These are phyloP conservation scores for Pseudopipra pipra DNA, from an alignment of 2,113 vertebrate genomes.

Conservation along the genomic window DNA sequence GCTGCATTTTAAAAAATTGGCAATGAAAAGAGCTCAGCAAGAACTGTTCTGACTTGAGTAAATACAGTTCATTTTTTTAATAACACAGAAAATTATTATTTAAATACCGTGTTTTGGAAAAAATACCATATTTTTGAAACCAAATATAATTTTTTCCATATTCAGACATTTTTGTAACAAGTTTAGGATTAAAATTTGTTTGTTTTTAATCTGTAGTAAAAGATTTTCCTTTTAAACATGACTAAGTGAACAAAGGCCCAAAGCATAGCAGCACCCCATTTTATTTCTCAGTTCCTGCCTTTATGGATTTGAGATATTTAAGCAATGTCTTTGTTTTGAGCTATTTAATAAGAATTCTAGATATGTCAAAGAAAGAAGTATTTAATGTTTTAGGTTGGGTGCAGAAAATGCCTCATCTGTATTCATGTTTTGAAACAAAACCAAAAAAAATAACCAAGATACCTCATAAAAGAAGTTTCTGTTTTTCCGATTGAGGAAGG, in stretches of 20 bases:
- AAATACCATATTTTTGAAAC: not conserved
- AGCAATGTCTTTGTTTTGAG: not conserved
- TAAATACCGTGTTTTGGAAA: not conserved
- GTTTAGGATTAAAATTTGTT: not conserved
- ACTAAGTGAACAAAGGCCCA: not conserved
- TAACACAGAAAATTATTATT: not conserved
- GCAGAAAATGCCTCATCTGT: not conserved
- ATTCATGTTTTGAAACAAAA: not conserved
- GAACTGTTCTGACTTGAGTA: not conserved
- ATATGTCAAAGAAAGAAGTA: not conserved
- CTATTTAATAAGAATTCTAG: not conserved
- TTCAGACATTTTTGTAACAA: not conserved
- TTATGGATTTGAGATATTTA: not conserved
- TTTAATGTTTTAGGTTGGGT: not conserved
- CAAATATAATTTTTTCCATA: not conserved
- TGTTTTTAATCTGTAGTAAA: not conserved
- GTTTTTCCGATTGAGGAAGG: not conserved
- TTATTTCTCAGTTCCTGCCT: not conserved
- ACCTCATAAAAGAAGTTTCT: not conserved
- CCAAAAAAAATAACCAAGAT: not conserved
- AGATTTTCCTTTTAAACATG: not conserved
- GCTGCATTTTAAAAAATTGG: not conserved
- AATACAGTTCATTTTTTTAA: not conserved
- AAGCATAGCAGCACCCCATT: not conserved
- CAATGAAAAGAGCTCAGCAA: not conserved